These are phyloP conservation scores for Lytechinus pictus DNA, from an alignment of 35 echinoderm and acorn worm species.

Conservation along the genomic window DNA sequence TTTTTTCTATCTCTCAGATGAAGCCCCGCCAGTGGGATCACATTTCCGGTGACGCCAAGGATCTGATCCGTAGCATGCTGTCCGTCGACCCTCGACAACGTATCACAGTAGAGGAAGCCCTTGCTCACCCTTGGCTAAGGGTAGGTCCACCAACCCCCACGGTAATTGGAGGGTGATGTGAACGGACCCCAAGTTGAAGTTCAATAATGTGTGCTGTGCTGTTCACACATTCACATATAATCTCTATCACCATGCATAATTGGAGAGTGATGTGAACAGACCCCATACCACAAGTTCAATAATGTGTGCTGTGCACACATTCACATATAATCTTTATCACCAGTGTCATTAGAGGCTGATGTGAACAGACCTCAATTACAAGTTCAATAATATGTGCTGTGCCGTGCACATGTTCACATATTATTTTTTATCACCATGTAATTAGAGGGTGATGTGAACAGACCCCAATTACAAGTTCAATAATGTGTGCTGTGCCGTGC, in stretches of 20 bases:
- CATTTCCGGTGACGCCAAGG: constrained; percentile 93
- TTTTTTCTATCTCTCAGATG: constrained; percentile 62
- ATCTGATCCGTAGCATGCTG: constrained; percentile 88
- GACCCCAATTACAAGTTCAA: no score
- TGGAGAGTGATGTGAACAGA: no score
- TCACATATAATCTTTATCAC: no score
- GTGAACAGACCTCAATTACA: background rate
- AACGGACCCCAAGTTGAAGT: background rate
- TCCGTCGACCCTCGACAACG: constrained; percentile 86
- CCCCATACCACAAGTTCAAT: no score
- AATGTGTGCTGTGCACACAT: background rate
- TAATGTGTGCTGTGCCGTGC: no score
- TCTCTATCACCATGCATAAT: no score
- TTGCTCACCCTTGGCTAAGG: constrained; percentile 89
- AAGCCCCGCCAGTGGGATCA: constrained; percentile 96
- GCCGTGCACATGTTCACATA: constrained; percentile 21
- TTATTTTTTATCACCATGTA: no score
- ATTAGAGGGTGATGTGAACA: no score
- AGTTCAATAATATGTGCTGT: constrained; percentile 6
- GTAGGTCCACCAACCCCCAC: constrained; percentile 56
- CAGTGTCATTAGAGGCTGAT: constrained; percentile 11
- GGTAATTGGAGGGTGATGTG: constrained; percentile 44
- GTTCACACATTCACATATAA: no score
- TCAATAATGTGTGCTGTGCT: background rate
- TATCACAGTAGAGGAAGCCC: constrained; percentile 90